phyloP scores from a whole-genome alignment of 2,888 invertebrate genomes.

The Andrena haemorrhoa region DNA sequence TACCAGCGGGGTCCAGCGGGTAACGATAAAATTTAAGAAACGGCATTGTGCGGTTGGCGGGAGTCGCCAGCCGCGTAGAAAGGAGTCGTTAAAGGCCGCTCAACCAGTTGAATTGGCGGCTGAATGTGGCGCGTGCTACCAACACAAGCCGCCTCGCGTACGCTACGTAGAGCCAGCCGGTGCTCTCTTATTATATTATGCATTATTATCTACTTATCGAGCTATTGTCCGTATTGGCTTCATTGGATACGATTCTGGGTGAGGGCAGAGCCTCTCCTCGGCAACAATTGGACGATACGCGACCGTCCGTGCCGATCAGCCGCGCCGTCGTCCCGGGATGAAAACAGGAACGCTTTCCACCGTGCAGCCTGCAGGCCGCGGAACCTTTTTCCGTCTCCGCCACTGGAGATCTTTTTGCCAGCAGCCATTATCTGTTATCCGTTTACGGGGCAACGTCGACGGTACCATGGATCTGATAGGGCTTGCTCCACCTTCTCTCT shows the following conservation, averaged over 20 bases:
- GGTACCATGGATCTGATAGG: slow-evolving; percentile 68
- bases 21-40: slow-evolving; percentile 74
- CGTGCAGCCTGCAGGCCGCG: not conserved
- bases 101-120: slow-evolving; percentile 76
- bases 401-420: slow-evolving; percentile 43
- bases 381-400: not conserved
- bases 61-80: slow-evolving; percentile 67
- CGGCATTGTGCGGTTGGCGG: slow-evolving; percentile 66
- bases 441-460: slow-evolving; percentile 61
- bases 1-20: slow-evolving; percentile 65
- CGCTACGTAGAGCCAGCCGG: slow-evolving; percentile 60
- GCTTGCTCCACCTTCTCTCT: slow-evolving; percentile 45
- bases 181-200: slow-evolving; percentile 81
- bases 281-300: slow-evolving; percentile 63
- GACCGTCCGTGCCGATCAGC: slow-evolving; percentile 44
- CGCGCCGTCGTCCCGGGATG: not conserved
- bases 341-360: slow-evolving; percentile 11
- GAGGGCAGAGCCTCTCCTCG: slow-evolving; percentile 51
- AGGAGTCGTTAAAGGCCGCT: slow-evolving; percentile 74
- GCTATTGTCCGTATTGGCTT: slow-evolving; percentile 81
- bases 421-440: slow-evolving; percentile 68
- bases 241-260: slow-evolving; percentile 78
- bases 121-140: slow-evolving; percentile 79
- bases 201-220: slow-evolving; percentile 83
- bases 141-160: slow-evolving; percentile 69